A percentile compares a stretch with the other conserved stretches of the same genome.
Evolutionary conservation across 2,888 invertebrate species (phyloP).

Genomic region (Calameuta idolon): DNA sequence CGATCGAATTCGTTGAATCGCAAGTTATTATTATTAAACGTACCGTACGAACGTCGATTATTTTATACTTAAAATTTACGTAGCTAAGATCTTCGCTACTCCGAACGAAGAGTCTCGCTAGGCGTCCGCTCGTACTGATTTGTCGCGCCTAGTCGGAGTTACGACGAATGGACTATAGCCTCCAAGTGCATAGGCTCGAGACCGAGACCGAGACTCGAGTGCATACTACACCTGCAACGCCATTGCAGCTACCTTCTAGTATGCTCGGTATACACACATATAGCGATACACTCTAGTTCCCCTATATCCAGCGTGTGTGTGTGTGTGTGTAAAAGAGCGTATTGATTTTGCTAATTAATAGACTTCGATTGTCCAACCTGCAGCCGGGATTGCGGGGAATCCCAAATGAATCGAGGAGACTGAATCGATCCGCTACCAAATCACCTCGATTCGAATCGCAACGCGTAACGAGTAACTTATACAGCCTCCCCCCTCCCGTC

Average conservation of each 20-base stretch:
- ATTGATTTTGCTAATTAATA: constrained; percentile 25
- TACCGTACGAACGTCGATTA: too few species aligned
- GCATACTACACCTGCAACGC: constrained; percentile 12
- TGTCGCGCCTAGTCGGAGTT: background rate
- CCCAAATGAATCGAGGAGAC: background rate
- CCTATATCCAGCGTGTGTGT: constrained; percentile 8
- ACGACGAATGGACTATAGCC: constrained; percentile 5
- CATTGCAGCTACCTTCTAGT: constrained; percentile 17
- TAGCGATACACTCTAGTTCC: background rate
- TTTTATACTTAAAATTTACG: too few species aligned
- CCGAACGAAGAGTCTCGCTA: too few species aligned
- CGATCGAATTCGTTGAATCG: too few species aligned
- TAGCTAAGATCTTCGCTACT: too few species aligned
- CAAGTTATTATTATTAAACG: too few species aligned
- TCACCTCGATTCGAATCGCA: too few species aligned
- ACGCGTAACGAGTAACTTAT: too few species aligned
- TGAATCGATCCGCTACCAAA: too few species aligned
- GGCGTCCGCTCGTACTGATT: background rate
- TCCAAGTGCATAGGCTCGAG: background rate
- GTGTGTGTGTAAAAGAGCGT: constrained; percentile 11
- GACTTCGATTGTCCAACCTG: background rate
- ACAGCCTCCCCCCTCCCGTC: too few species aligned
- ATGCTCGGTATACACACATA: background rate
- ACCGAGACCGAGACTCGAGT: background rate
- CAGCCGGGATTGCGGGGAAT: constrained; percentile 1